These are phyloP conservation scores for Allolobophora icterica DNA, from an alignment of 2,888 invertebrate species.

Conservation along the genomic window DNA sequence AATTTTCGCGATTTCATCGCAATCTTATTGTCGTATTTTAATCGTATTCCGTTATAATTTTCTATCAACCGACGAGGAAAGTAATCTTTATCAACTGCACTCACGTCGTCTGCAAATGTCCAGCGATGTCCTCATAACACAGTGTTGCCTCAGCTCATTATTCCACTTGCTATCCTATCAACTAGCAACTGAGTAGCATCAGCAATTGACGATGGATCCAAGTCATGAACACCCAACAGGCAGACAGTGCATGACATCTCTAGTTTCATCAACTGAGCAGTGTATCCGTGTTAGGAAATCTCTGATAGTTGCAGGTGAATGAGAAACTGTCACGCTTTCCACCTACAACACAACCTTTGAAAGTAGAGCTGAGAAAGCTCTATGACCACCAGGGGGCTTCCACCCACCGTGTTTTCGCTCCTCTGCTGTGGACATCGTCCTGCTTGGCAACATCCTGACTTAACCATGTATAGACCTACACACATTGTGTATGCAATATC, in stretches of 20 bases:
- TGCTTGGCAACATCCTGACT: constrained; percentile 17
- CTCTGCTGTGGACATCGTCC: background rate
- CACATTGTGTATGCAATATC: too few species aligned
- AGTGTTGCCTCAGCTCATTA: background rate
- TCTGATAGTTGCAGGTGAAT: background rate
- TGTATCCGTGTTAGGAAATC: background rate
- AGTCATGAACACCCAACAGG: background rate
- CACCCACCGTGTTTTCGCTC: background rate
- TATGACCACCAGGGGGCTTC: background rate
- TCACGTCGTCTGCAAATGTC: background rate
- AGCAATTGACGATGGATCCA: background rate
- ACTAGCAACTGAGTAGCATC: background rate
- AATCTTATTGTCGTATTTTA: background rate
- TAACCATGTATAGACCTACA: background rate
- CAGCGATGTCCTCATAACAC: background rate
- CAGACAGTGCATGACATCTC: background rate
- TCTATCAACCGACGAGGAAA: background rate
- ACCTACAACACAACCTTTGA: background rate
- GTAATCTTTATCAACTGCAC: background rate
- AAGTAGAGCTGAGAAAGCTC: background rate
- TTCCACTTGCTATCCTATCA: background rate
- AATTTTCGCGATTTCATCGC: background rate
- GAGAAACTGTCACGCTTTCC: background rate
- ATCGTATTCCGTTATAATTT: background rate
- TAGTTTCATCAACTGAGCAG: background rate